These are phyloP conservation scores for Pristionchus maxplancki DNA, from an alignment of 2,888 invertebrate species.

Conservation along the genomic window DNA sequence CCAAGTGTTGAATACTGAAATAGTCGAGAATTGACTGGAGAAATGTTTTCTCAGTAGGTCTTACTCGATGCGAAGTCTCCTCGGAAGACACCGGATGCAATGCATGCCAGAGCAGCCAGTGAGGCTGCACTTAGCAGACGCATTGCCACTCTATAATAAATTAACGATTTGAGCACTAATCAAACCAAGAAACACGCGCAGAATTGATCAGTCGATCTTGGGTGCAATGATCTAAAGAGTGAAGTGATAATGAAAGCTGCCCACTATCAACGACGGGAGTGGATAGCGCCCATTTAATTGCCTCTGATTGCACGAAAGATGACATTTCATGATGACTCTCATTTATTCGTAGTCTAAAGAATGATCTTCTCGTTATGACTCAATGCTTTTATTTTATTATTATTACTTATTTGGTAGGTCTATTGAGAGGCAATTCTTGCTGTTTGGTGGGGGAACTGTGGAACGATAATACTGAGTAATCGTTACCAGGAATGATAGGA, in stretches of 20 bases:
- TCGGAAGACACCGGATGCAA: neutral
- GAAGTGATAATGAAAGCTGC: neutral
- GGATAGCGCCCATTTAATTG: neutral
- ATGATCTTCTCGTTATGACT: neutral
- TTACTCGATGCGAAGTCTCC: neutral
- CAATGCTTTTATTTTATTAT: neutral
- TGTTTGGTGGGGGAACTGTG: too few relatives aligned
- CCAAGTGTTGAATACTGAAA: constrained; percentile 46
- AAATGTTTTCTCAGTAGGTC: too few relatives aligned
- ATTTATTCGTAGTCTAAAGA: neutral
- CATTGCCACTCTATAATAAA: neutral
- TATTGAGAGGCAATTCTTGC: too few relatives aligned
- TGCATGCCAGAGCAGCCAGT: neutral
- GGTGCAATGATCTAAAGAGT: constrained; percentile 14
- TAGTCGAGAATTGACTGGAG: neutral
- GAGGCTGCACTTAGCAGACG: neutral
- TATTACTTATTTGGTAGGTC: too few relatives aligned
- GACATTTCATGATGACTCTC: neutral
- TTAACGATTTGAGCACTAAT: neutral
- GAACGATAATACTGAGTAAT: too few relatives aligned
- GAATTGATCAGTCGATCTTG: neutral
- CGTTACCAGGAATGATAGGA: too few relatives aligned
- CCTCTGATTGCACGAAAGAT: constrained; percentile 6
- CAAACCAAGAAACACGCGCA: neutral
- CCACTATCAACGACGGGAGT: neutral